Base-by-base conservation (phyloP, 2,113 vertebrate species). In the Psettodes erumei region DNA sequence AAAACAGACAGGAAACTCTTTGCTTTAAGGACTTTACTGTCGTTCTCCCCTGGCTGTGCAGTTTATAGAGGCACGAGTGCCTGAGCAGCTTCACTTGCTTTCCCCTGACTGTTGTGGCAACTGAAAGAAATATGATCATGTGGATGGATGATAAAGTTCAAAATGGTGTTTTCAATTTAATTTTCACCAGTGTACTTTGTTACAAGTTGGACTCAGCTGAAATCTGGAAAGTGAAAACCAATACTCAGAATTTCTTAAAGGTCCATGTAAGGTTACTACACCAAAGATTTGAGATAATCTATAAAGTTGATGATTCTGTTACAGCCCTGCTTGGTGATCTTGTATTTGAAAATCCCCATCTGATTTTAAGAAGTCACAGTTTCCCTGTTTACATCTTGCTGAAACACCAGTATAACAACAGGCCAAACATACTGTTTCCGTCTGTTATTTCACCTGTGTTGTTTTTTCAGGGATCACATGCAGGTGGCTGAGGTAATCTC, bases 391-490 rank as follows among this genome's bases (percentile, higher is more conserved):
- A 12, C 48, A 56, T 37, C 21, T 35, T 27, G 16, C 6, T 21
- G 16, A 32, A 48, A 50, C 27, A 51, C 5, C 25, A 45, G 21
- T 18, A 40, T 15, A 16, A 65, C 32, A 59, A 58, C 21, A 43
- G 11, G 23, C 23, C 28, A 63, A 42, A 55, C 30, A 28, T 27
- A 16, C n/a, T 32, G 40, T 65, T 71, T 6, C 7, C 3, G 9
- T 48, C 53, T 87, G 75, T 85, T 80, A 25, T 79, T 83, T 74
- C 85, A 87, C 83, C 76, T 86, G 82, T 79, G 64, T 79, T 71
- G 43, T 63, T 67, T 61, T 55, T 72, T 47, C 62, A 66, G 55
- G 47, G 58, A 64, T 79, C 35, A 56, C 19, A 2, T 71, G 58
- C 53, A 50, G 71, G 35, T 6, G 27, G 59, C 58, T 16, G 13